Evolutionary conservation across 2,113 vertebrate species (phyloP).

Genomic region (Pycnonotus jocosus): DNA sequence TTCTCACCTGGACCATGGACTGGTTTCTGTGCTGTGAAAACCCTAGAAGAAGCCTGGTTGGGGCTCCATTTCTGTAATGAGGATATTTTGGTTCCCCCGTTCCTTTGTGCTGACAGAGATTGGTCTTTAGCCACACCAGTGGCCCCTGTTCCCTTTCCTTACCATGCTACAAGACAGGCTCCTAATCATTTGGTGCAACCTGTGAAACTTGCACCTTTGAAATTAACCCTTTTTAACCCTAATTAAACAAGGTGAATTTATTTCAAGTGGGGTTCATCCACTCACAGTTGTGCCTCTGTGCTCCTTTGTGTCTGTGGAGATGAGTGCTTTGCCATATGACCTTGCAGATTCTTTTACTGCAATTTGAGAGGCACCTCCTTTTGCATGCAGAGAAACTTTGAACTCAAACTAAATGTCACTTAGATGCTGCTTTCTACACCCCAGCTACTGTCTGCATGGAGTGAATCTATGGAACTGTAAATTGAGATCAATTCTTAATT

Average conservation of each 20-base stretch:
- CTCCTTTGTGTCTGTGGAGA: not conserved
- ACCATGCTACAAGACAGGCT: fast-evolving
- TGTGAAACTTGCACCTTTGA: not conserved
- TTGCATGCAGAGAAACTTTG: not conserved
- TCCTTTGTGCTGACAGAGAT: not conserved
- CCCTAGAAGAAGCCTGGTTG: fast-evolving
- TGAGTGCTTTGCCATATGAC: not conserved
- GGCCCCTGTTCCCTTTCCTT: not conserved
- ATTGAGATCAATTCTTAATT: not conserved
- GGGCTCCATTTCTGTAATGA: not conserved
- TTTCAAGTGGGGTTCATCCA: not conserved
- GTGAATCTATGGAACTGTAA: not conserved
- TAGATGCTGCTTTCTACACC: not conserved
- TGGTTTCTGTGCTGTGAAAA: not conserved
- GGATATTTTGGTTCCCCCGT: not conserved
- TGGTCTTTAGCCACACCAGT: not conserved
- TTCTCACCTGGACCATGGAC: not conserved
- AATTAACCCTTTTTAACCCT: not conserved
- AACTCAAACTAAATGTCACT: not conserved
- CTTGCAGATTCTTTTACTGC: not conserved
- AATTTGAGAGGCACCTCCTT: not conserved
- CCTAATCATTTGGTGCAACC: not conserved
- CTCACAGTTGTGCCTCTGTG: not conserved
- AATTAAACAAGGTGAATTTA: not conserved
- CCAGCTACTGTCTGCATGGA: not conserved